These are phyloP conservation scores for Esox masquinongy DNA, from an alignment of 2,797 vertebrate genomes.

Conservation along the genomic window DNA sequence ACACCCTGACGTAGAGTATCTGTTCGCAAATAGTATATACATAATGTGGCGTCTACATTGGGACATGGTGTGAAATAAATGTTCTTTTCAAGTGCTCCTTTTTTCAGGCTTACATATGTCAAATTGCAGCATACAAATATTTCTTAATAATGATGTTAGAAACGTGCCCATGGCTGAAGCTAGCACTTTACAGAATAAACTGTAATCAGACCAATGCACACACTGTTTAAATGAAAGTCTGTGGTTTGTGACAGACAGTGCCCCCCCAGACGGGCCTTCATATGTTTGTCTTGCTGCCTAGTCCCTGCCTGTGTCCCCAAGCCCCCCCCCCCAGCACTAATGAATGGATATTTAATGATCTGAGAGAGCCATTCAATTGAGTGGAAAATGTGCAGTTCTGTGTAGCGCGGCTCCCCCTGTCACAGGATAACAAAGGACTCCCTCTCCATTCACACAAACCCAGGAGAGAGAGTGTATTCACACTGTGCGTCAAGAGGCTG, in stretches of 20 bases:
- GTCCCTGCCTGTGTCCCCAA: constrained; percentile 47
- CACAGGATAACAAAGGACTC: constrained; percentile 54
- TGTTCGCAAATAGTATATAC: too few relatives aligned
- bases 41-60: too few relatives aligned
- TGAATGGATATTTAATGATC: constrained; percentile 76
- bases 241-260: constrained; percentile 24
- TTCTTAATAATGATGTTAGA: too few relatives aligned
- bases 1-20: too few relatives aligned
- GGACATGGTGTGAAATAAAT: too few relatives aligned
- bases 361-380: constrained; percentile 68
- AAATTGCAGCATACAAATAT: background rate
- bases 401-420: constrained; percentile 53
- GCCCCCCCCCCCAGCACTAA: constrained; percentile 40
- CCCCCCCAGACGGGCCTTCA: constrained; percentile 45
- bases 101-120: background rate
- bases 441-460: constrained; percentile 47
- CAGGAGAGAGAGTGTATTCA: constrained; percentile 15
- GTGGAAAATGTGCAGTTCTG: constrained; percentile 68
- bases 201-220: background rate
- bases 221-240: background rate
- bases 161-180: too few relatives aligned
- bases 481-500: constrained; percentile 19
- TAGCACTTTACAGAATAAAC: background rate
- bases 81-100: too few relatives aligned
- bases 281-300: constrained; percentile 53